Evolutionary conservation across 2,113 vertebrate genomes (phyloP), one percentile per base, ranked within the genome.

Genomic region (Microtus pennsylvanicus): DNA sequence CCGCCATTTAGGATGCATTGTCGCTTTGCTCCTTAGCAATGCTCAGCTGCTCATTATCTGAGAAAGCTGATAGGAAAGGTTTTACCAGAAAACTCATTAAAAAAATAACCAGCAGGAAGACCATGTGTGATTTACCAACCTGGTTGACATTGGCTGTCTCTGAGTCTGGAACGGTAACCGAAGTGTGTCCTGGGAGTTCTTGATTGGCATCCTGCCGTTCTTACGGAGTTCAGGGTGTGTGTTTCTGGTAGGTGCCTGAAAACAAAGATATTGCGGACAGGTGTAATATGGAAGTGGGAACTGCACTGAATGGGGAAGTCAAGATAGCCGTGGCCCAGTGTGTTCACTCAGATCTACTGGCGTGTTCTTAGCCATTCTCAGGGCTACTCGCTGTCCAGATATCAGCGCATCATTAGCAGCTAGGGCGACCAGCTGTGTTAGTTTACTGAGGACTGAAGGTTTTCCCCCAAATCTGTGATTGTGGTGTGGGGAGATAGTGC

Each of bases 301-400:
- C 12, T 42, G 0, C 8, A 26, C 21, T 21, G 33, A 82, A 21
- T 17, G 5, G 19, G 3, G 17, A 52, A 69, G n/a, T 24, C 42
- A 13, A 17, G 22, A 45, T 5, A 52, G 83, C 17, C 24, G 1
- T 0, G 28, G 24, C 42, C 13, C 35, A 26, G 78, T 10, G 28
- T 24, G 77, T 45, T 65, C 0, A 3, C 33, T 0, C 19, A 3
- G 33, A 19, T 9, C 30, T 55, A 26, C 22, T 1, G 38, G 13
- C 1, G 0, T 78, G 58, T 24, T 63, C 63, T 58, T 0, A 16
- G 89, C 77, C 30, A 8, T 58, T 65, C 10, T 22, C 38, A 26
- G 30, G 82, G 93, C 61, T 96, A 75, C 17, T 91, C 58, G 90
- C 75, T 87, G 61, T 94, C 75, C 89, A 70, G 35, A 30, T 10